Evolutionary conservation across 2,797 vertebrate genomes (phyloP).

Genomic region (Spatula versicolor): DNA sequence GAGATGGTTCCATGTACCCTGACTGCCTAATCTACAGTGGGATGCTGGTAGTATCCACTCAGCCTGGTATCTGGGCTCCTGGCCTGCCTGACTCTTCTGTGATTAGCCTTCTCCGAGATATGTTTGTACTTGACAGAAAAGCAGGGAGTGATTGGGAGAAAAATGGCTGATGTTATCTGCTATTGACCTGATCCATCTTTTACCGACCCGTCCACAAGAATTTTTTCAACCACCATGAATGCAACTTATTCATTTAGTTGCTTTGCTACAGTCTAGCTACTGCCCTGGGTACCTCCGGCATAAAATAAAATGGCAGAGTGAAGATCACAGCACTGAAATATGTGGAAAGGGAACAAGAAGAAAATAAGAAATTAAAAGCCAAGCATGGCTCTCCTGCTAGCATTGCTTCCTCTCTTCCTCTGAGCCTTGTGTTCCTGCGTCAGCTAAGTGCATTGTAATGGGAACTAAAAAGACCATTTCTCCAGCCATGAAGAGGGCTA

Average conservation of each 20-base stretch:
- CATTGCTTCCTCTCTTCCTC: background rate
- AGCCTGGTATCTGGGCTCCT: background rate
- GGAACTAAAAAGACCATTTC: background rate
- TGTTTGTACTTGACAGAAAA: background rate
- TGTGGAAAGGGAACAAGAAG: background rate
- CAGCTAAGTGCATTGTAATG: rapidly evolving
- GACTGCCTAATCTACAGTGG: background rate
- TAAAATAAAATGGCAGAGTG: slow-evolving; percentile 41
- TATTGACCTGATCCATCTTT: background rate
- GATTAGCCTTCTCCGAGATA: background rate
- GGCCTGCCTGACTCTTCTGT: background rate
- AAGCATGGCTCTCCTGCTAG: background rate
- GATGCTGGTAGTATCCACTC: rapidly evolving
- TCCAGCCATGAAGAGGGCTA: background rate
- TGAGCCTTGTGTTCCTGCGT: background rate
- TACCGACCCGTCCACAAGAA: background rate
- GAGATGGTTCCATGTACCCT: background rate
- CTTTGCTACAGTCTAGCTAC: slow-evolving; percentile 4
- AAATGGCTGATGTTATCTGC: background rate
- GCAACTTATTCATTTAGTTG: background rate
- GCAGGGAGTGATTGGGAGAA: background rate
- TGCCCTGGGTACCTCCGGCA: background rate
- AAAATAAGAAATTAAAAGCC: slow-evolving; percentile 16
- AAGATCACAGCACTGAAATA: background rate
- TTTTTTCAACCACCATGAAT: slow-evolving; percentile 26